Base-by-base conservation (phyloP, 2,888 invertebrate genomes). In the Mesopsocus fuscifrons region DNA sequence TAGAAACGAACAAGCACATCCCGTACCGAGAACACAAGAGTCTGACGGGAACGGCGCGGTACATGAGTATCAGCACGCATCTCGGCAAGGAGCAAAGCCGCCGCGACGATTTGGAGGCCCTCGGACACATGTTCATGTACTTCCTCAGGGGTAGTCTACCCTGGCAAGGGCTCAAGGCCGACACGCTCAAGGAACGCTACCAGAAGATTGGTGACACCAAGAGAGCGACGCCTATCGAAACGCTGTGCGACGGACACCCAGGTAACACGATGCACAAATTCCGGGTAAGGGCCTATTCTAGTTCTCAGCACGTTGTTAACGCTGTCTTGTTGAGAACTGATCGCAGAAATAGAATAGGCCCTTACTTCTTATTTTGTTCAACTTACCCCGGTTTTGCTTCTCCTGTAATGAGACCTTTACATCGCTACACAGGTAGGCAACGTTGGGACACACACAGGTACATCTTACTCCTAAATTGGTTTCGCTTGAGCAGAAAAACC, bases 81-180 rank as follows among this genome's bases (percentile, higher is more conserved):
- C 80, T 99, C 72, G 98, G 98, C 59, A 92, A 95, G 77, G 98
- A 99, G 70, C 98, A 99, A 77, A 95, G 95, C 60, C 77, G 98
- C 63, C 75, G 98, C 62, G 98, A 98, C 68, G 98, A 98, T 69
- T 72, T 98, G 64, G 98, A 99, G 69, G 98, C 98, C 50, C 72
- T 99, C 59, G 98, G 98, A 52, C 97, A 98, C 71, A 99, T 99
- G 98, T 98, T 99, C 71, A 97, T 99, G 97, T 99, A 99, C 73
- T 99, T 99, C 71, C 74, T 99, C 66, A 77, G 98, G 57, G 98
- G 98, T 57, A 94, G 92, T 65, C 74, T 99, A 66, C 98, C 98
- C 54, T 97, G 97, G 97, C 98, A 99, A 71, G 98, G 98, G 57
- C 76, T 99, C 60, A 98, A 98, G 74, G 97, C 97, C 56, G 97